Evolutionary conservation across 2,113 vertebrate species (phyloP).

Genomic region (Prolemur simus): DNA sequence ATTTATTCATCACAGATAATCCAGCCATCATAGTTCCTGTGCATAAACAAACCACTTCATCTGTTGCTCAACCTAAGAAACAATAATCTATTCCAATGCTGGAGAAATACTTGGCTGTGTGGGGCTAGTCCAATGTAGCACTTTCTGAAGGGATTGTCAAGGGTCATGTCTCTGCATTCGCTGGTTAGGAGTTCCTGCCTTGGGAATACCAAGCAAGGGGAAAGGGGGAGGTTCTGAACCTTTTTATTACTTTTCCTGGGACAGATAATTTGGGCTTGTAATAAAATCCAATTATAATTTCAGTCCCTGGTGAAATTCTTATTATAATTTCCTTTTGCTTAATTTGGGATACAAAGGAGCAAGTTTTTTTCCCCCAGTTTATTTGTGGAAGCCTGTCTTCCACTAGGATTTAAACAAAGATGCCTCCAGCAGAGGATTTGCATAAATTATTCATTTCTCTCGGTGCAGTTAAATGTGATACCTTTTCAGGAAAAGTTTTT

Average conservation of each 20-base stretch:
- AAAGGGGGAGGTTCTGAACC: background rate
- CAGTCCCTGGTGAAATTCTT: background rate
- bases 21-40: background rate
- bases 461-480: background rate
- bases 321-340: conserved; percentile 20
- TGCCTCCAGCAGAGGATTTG: background rate
- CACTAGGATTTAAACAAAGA: background rate
- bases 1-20: background rate
- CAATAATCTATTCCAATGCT: background rate
- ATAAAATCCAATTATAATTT: conserved; percentile 35
- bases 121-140: background rate
- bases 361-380: background rate
- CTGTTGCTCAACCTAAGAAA: background rate
- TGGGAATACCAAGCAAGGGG: background rate
- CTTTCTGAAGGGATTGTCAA: background rate
- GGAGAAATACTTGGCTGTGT: background rate
- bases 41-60: background rate
- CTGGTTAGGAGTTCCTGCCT: background rate
- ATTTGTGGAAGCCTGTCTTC: conserved; percentile 7
- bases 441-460: background rate
- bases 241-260: conserved; percentile 7
- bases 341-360: conserved; percentile 11
- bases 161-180: background rate
- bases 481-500: background rate
- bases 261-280: background rate